Evolutionary conservation across 2,113 vertebrate genomes (phyloP).

Genomic region (Channa argus): DNA sequence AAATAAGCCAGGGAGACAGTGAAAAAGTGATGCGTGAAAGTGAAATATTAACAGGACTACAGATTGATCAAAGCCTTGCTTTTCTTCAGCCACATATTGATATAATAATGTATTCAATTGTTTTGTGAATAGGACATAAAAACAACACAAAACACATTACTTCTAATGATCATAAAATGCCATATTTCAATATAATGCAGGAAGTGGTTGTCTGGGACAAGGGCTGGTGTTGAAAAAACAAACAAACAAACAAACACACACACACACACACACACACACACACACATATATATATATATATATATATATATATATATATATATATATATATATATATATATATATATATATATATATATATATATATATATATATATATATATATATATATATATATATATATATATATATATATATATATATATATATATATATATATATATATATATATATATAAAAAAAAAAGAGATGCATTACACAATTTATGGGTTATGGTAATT

Average conservation of each 20-base stretch:
- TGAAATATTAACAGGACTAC: constrained; percentile 42
- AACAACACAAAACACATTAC: constrained; percentile 11
- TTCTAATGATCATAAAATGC: constrained; percentile 8
- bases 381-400: no score
- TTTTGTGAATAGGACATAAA: neutral
- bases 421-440: no score
- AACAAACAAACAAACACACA: no score
- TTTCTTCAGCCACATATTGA: constrained; percentile 25
- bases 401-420: no score
- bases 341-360: no score
- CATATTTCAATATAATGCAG: constrained; percentile 10
- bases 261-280: no score
- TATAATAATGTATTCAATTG: constrained; percentile 6
- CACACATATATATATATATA: no score
- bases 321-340: no score
- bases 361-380: no score
- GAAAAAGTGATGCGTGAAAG: constrained; percentile 48
- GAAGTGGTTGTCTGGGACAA: neutral
- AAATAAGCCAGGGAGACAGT: constrained; percentile 46
- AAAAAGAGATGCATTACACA: neutral
- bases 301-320: no score
- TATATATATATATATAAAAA: no score
- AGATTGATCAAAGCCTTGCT: constrained; percentile 35
- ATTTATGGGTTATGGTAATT: neutral
- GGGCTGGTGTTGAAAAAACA: no score